Conservation (phyloP, 2,888 invertebrate genomes). For the Chloromyia formosa region DNA sequence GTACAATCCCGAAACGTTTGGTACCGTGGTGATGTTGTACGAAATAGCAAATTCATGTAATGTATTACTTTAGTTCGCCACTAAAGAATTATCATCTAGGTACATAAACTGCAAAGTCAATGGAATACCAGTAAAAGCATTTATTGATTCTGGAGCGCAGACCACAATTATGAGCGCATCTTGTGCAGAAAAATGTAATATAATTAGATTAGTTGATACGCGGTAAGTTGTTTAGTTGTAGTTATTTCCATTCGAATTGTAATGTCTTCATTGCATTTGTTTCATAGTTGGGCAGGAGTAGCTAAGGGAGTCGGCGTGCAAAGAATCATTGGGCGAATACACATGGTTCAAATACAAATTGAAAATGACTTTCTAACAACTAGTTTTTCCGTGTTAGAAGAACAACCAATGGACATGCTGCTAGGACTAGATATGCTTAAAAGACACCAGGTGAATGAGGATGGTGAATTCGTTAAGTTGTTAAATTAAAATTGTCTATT, state of each 20-base stretch:
- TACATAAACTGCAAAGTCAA: constrained; percentile 97
- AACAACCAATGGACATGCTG: constrained; percentile 98
- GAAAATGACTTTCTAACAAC: constrained; percentile 92
- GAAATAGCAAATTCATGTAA: constrained; percentile 47
- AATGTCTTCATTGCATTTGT: neutral
- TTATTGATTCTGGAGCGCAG: constrained; percentile 98
- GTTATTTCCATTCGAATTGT: constrained; percentile 2
- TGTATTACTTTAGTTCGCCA: too few relatives aligned
- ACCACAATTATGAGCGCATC: constrained; percentile 97
- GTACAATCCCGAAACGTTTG: constrained; percentile 97
- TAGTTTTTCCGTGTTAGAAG: constrained; percentile 95
- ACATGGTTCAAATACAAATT: constrained; percentile 97
- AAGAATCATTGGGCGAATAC: constrained; percentile 94
- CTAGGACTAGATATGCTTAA: constrained; percentile 97
- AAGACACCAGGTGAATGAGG: constrained; percentile 81
- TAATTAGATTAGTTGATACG: constrained; percentile 88
- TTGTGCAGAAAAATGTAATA: constrained; percentile 94
- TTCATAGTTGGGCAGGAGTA: constrained; percentile 85
- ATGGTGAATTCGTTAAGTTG: neutral
- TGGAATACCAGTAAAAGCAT: constrained; percentile 95
- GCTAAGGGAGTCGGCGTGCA: constrained; percentile 98
- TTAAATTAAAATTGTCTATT: neutral
- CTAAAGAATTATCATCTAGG: constrained; percentile 50
- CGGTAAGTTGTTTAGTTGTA: constrained; percentile 61
- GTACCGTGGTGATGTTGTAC: constrained; percentile 94